A percentile compares a stretch with the other conserved stretches of the same genome.
Conservation (phyloP, 1,140 invertebrate genomes). For the Musca domestica region DNA sequence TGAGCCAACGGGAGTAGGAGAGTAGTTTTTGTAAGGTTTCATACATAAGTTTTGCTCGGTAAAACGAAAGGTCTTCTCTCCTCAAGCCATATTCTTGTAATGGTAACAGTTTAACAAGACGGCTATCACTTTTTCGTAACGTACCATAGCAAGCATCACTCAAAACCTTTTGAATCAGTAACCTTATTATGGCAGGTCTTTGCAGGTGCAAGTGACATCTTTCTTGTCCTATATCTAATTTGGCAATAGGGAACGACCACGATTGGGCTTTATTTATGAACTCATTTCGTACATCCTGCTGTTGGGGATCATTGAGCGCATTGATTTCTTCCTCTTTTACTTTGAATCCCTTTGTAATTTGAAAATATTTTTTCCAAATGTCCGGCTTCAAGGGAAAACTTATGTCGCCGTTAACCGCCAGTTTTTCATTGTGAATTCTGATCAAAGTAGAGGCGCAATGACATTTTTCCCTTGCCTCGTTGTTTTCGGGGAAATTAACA, state of each 20-base stretch:
- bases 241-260: slow-evolving; percentile 16
- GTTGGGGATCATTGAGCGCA: not conserved
- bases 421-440: slow-evolving; percentile 56
- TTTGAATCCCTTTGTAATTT: not conserved
- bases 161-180: slow-evolving; percentile 17
- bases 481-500: not conserved
- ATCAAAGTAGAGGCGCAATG: slow-evolving; percentile 40
- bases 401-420: slow-evolving; percentile 56
- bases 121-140: not conserved
- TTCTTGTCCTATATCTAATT: slow-evolving; percentile 11
- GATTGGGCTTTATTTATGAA: slow-evolving; percentile 4
- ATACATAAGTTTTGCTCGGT: slow-evolving; percentile 32
- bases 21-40: slow-evolving; percentile 31
- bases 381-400: slow-evolving; percentile 56
- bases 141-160: not conserved
- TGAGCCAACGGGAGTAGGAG: slow-evolving; percentile 31
- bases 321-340: not conserved
- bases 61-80: slow-evolving; percentile 19
- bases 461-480: not conserved
- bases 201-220: slow-evolving; percentile 17
- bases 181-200: not conserved
- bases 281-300: not conserved
- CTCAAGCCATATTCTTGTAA: not conserved
- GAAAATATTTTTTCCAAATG: slow-evolving; percentile 56
- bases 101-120: not conserved